These are phyloP conservation scores for Hemibagrus guttatus DNA, from an alignment of 2,797 vertebrate genomes.

Conservation along the genomic window DNA sequence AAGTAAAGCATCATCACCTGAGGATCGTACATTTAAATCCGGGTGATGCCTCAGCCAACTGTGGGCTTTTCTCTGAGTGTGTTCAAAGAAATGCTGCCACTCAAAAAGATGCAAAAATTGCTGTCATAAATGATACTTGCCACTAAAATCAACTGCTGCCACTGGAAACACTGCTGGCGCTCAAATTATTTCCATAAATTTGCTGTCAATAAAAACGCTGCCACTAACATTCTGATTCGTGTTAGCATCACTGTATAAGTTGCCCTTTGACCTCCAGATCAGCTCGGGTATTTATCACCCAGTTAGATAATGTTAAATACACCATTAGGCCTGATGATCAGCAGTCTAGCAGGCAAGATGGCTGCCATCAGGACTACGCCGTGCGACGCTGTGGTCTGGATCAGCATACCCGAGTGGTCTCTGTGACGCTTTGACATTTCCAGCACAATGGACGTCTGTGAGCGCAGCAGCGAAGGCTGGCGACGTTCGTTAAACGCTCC, in stretches of 20 bases:
- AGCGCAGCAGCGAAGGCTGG: constrained; percentile 1
- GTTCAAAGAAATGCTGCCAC: not conserved
- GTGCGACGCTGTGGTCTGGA: not conserved
- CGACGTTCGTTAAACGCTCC: constrained; percentile 13
- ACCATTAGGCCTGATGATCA: not conserved
- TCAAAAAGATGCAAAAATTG: not conserved
- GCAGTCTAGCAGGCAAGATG: not conserved
- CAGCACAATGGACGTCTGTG: constrained; percentile 49
- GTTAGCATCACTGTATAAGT: not conserved
- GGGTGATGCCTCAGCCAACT: not conserved
- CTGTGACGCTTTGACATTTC: constrained; percentile 40
- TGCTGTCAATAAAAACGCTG: not conserved
- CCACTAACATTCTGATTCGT: not conserved
- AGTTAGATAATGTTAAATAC: not conserved
- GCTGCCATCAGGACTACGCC: not conserved
- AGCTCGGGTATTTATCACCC: not conserved
- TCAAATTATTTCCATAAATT: not conserved
- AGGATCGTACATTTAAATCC: not conserved
- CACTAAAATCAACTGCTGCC: not conserved
- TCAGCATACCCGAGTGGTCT: not conserved
- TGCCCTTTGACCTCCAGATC: not conserved
- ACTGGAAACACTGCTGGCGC: not conserved
- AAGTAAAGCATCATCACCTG: not conserved
- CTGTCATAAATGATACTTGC: not conserved
- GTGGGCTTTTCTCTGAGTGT: no score